These are phyloP conservation scores for Xenopus laevis DNA, from an alignment of 2,113 vertebrate species.

Conservation along the genomic window DNA sequence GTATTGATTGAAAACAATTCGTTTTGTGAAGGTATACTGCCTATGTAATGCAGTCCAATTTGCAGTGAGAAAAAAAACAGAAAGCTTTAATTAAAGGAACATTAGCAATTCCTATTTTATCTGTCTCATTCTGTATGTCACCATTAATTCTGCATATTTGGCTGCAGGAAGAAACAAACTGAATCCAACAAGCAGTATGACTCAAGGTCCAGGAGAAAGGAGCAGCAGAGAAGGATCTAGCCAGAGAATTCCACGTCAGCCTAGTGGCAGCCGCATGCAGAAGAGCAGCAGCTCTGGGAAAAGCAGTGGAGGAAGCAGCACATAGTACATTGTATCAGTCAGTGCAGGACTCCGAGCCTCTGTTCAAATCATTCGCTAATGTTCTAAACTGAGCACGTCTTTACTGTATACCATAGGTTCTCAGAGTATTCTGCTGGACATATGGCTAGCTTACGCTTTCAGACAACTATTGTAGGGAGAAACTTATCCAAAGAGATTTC, in stretches of 20 bases:
- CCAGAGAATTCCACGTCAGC: conserved; percentile 79
- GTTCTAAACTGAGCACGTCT: neutral
- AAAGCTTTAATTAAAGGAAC: neutral
- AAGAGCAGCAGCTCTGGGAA: conserved; percentile 70
- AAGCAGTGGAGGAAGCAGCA: conserved; percentile 70
- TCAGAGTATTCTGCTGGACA: neutral
- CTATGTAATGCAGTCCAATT: too few relatives aligned
- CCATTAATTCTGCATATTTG: conserved; percentile 7
- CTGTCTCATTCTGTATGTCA: rapidly evolving
- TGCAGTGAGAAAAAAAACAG: too few relatives aligned
- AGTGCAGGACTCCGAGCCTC: neutral
- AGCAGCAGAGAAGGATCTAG: conserved; percentile 65
- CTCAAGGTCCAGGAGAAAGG: conserved; percentile 64
- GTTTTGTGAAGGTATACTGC: too few relatives aligned
- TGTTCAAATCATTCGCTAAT: neutral
- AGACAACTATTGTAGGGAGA: too few relatives aligned
- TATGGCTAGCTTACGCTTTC: too few relatives aligned
- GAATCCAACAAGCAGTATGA: conserved; percentile 45
- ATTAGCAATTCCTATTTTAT: conserved; percentile 2
- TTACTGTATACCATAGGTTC: neutral
- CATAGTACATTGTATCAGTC: conserved; percentile 18
- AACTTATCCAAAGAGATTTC: too few relatives aligned
- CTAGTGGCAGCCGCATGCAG: conserved; percentile 73
- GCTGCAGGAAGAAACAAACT: conserved; percentile 72
- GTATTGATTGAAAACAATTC: too few relatives aligned